A percentile compares a stretch with the other conserved stretches of the same genome.
phyloP scores from a whole-genome alignment of 2,888 invertebrate genomes.

The Drosophila austrosaltans region DNA sequence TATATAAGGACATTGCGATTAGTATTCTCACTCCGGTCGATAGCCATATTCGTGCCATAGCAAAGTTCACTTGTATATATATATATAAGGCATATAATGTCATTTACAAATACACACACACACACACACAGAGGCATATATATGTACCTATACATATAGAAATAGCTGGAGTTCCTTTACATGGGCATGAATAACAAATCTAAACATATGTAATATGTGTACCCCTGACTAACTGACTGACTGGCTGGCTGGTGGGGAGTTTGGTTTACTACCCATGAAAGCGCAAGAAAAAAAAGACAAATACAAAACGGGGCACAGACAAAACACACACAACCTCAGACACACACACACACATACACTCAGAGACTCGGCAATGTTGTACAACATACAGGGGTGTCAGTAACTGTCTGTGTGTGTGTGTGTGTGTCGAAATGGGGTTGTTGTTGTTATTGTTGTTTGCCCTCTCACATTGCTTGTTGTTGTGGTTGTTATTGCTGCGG shows the following conservation, averaged over 20 bases:
- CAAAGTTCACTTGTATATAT: constrained; percentile 19
- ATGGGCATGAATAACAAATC: constrained; percentile 71
- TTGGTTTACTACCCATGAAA: constrained; percentile 10
- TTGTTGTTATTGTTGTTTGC: constrained; percentile 1
- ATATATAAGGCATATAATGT: constrained; percentile 56
- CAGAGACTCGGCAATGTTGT: constrained; percentile 32
- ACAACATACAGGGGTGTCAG: constrained; percentile 36
- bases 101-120: constrained; percentile 33
- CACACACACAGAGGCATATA: neutral
- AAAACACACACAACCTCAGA: constrained; percentile 34
- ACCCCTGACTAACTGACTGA: constrained; percentile 54
- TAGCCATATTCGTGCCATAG: neutral
- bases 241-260: constrained; percentile 12
- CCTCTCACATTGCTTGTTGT: constrained; percentile 8
- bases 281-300: constrained; percentile 31
- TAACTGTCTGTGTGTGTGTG: constrained; percentile 6
- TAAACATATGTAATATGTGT: constrained; percentile 73
- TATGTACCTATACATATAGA: constrained; percentile 19
- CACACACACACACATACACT: constrained; percentile 30
- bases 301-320: constrained; percentile 25
- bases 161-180: constrained; percentile 51
- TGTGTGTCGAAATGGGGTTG: constrained; percentile 40
- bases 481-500: constrained; percentile 27
- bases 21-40: neutral
- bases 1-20: constrained; percentile 39